Percentiles rank a stretch among this genome's conserved stretches.
Conservation (phyloP, 1,140 invertebrate species). For the Thaumetopoea pityocampa region DNA sequence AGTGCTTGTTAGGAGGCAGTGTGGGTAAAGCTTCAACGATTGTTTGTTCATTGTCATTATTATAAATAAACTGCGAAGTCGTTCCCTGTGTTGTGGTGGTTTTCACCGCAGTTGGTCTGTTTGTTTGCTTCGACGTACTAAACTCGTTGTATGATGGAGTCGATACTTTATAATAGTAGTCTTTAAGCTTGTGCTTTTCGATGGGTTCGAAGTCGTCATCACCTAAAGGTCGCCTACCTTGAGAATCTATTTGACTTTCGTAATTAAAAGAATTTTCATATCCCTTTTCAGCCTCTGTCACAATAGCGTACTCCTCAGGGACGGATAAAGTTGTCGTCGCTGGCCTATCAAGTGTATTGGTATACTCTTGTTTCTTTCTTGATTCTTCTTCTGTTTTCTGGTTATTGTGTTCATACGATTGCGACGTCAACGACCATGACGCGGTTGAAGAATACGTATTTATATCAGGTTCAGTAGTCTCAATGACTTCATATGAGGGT, state of each 20-base stretch:
- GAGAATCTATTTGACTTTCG: constrained; percentile 51
- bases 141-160: constrained; percentile 49
- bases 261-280: constrained; percentile 57
- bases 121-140: constrained; percentile 47
- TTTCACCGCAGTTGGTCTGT: constrained; percentile 53
- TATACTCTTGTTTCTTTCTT: constrained; percentile 35
- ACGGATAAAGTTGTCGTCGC: constrained; percentile 39
- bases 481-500: constrained; percentile 66
- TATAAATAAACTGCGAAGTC: constrained; percentile 27
- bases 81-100: constrained; percentile 27
- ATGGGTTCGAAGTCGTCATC: constrained; percentile 62
- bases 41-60: constrained; percentile 38
- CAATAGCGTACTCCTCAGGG: constrained; percentile 57
- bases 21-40: constrained; percentile 58
- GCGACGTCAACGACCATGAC: constrained; percentile 41
- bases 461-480: constrained; percentile 48
- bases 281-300: constrained; percentile 56
- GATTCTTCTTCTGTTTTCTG: constrained; percentile 40
- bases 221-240: constrained; percentile 59
- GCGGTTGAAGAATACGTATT: constrained; percentile 41
- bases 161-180: constrained; percentile 66
- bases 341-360: constrained; percentile 29
- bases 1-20: constrained; percentile 65
- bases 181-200: constrained; percentile 58
- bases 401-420: constrained; percentile 35